Evolutionary conservation across 2,113 vertebrate genomes (phyloP).

Genomic region (Podarcis cretensis): DNA sequence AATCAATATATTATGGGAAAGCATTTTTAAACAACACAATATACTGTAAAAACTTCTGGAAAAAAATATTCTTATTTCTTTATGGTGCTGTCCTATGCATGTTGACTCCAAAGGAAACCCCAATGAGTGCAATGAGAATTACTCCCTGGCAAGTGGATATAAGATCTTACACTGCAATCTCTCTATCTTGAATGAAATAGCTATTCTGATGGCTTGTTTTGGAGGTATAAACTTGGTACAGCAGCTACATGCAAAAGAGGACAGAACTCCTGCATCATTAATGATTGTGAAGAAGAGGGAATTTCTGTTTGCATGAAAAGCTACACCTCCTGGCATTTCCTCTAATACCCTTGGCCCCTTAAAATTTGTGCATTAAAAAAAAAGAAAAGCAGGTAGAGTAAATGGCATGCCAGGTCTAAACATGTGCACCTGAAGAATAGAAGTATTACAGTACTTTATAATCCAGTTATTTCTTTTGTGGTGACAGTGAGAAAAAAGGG

Average conservation of each 20-base stretch:
- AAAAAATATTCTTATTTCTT: not conserved
- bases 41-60: not conserved
- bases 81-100: not conserved
- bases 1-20: not conserved
- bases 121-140: not conserved
- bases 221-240: not conserved
- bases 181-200: not conserved
- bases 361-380: not conserved
- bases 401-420: not conserved
- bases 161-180: not conserved
- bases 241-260: not conserved
- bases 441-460: not conserved
- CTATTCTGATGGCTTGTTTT: not conserved
- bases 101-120: not conserved
- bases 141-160: not conserved
- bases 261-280: too few relatives aligned
- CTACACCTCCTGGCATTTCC: too few relatives aligned
- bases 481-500: not conserved
- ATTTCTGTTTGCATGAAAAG: too few relatives aligned
- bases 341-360: too few relatives aligned
- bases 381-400: not conserved
- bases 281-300: too few relatives aligned
- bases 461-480: not conserved
- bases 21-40: not conserved
- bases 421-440: not conserved